Evolutionary conservation across 2,888 invertebrate species (phyloP).

Genomic region (Cinara cedri): DNA sequence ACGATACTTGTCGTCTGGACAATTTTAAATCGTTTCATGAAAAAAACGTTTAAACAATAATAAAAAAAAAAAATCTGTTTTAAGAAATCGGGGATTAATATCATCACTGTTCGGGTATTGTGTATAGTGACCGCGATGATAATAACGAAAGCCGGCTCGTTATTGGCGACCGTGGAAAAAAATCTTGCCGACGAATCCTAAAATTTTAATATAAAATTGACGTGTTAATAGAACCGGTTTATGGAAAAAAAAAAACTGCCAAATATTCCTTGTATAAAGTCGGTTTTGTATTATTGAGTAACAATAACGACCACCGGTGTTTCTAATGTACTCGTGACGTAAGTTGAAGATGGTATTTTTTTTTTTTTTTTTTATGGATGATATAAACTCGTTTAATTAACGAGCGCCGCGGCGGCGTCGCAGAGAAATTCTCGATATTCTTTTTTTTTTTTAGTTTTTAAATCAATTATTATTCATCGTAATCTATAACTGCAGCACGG

Average conservation of each 20-base stretch:
- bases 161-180: neutral
- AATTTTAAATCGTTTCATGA: no score
- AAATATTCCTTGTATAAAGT: neutral
- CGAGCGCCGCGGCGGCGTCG: neutral
- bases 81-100: no score
- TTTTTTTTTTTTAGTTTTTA: no score
- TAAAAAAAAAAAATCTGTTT: no score
- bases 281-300: no score
- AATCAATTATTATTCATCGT: neutral
- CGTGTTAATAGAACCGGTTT: slow-evolving; percentile 16
- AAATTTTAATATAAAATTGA: neutral
- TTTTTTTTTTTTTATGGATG: no score
- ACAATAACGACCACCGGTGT: no score
- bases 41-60: no score
- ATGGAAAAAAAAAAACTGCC: neutral
- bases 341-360: neutral
- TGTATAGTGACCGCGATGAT: slow-evolving; percentile 6
- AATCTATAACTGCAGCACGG: neutral
- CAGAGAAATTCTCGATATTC: neutral
- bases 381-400: slow-evolving; percentile 11
- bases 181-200: neutral
- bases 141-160: neutral
- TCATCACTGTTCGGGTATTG: no score
- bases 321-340: no score
- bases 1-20: no score